A percentile compares a stretch with the other conserved stretches of the same genome.
These are phyloP conservation scores for Diarsia mendica DNA, from an alignment of 2,888 invertebrate species.

Conservation along the genomic window DNA sequence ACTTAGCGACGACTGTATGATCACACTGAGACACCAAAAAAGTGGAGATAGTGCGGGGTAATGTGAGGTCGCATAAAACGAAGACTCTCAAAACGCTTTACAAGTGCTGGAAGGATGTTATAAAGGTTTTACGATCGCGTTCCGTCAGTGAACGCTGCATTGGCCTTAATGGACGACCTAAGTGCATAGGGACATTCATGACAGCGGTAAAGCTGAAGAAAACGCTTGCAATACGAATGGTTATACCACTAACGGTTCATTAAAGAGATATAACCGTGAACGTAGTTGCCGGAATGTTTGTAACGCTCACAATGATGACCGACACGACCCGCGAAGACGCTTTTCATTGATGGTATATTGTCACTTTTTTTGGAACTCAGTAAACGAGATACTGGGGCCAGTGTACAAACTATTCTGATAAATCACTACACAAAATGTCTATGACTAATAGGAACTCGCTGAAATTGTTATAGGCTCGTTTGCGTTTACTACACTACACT, in stretches of 20 bases:
- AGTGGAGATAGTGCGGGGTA: conserved; percentile 79
- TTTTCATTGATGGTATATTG: conserved; percentile 48
- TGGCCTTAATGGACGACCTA: conserved; percentile 89
- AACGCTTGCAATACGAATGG: conserved; percentile 76
- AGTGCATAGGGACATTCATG: conserved; percentile 89
- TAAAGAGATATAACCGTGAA: conserved; percentile 69
- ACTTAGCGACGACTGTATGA: conserved; percentile 71
- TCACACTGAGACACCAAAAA: conserved; percentile 75
- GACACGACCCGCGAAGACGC: conserved; percentile 32
- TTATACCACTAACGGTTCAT: conserved; percentile 77
- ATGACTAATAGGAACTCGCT: conserved; percentile 22
- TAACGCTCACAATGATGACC: conserved; percentile 59
- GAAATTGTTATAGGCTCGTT: conserved; percentile 19
- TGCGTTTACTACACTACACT: conserved; percentile 30
- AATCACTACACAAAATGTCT: conserved; percentile 25
- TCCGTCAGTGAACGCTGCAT: conserved; percentile 88
- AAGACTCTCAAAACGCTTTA: conserved; percentile 88
- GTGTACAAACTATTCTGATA: conserved; percentile 32
- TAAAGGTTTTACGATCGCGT: conserved; percentile 90
- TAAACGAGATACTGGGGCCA: conserved; percentile 40
- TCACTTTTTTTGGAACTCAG: conserved; percentile 41
- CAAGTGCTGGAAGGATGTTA: conserved; percentile 90
- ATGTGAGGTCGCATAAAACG: conserved; percentile 85
- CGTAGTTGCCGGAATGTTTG: conserved; percentile 60
- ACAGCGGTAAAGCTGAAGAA: conserved; percentile 81